Evolutionary conservation across 2,797 vertebrate species (phyloP), one percentile per base, ranked within the genome.

Genomic region (Bovichtus variegatus): DNA sequence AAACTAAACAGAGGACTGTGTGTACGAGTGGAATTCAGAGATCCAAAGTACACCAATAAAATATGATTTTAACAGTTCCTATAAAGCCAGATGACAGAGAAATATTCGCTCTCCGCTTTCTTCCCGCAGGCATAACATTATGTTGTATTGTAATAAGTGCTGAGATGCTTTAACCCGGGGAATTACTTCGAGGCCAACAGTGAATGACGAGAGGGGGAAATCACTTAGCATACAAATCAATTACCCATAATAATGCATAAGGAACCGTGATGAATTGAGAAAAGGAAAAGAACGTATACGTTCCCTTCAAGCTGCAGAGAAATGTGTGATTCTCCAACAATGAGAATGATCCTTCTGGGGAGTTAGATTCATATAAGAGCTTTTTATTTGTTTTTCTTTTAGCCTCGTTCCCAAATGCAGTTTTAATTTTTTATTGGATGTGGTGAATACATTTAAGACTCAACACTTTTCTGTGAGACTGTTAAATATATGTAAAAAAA

Each of bases 191-290:
- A 63, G 54, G 61, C 40, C 74, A 18, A 27, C 0, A 41, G 41
- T 46, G 46, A 80, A 57, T 43, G 83, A 65, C 5, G 34, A 66
- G 38, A 6, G 44, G 43, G 46, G 40, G 43, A 66, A 78, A 74
- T 69, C 70, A 73, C 75, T 82, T 25, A 58, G 27, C 73, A 68
- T 40, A 44, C 53, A 46, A 80, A 80, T 87, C 65, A 72, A 63
- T 78, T 74, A 12, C 44, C 61, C 57, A 6, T 34, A 8, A 67
- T 73, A 70, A 76, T 44, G 74, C 51, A 83, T 72, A 61, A n/a
- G 49, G 62, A 46, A 21, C 21, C 6, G 40, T 62, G 57, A 85
- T 76, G 38, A 78, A 82, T 43, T 29, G 51, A 55, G 34, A 13
- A 38, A 59, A 67, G 8, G n/a, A 64, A 59, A 63, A 15, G 8